Evolutionary conservation across 2,797 vertebrate species (phyloP).

Genomic region (Thripadectes ignobilis): DNA sequence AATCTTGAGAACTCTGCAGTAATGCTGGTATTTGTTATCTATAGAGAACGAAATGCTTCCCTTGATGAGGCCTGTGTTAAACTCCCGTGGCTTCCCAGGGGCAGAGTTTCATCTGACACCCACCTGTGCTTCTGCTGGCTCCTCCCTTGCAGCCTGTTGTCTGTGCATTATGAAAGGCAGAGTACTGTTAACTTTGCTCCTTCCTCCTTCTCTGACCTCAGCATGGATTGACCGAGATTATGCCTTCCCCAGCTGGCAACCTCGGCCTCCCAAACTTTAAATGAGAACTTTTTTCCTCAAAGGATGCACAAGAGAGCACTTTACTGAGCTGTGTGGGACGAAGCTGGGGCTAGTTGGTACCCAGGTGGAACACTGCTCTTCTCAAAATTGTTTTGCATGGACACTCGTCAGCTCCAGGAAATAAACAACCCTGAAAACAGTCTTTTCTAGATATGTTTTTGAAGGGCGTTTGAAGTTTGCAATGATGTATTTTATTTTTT

Average conservation of each 20-base stretch:
- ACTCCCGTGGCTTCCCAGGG: not conserved
- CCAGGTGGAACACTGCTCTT: constrained; percentile 61
- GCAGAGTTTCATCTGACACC: not conserved
- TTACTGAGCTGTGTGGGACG: constrained; percentile 57
- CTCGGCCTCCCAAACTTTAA: constrained; percentile 25
- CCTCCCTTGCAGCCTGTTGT: not conserved
- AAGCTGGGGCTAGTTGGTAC: not conserved
- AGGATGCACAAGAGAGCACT: constrained; percentile 71
- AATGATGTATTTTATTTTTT: constrained; percentile 7
- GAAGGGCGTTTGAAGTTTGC: constrained; percentile 48
- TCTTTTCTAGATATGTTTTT: constrained; percentile 58
- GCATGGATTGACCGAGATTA: not conserved
- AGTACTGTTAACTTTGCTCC: constrained; percentile 25
- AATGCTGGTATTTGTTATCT: not conserved
- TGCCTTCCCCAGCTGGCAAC: not conserved
- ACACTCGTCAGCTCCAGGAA: constrained; percentile 27
- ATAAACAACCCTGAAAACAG: not conserved
- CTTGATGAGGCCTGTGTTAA: not conserved
- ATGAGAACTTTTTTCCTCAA: not conserved
- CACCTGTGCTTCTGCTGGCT: not conserved
- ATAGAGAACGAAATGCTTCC: not conserved
- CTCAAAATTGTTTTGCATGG: constrained; percentile 67
- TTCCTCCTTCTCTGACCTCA: constrained; percentile 47
- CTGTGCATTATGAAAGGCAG: constrained; percentile 23
- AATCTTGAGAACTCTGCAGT: not conserved